Percentiles rank a stretch among this genome's conserved stretches.
Evolutionary conservation across 2,113 vertebrate species (phyloP).

Genomic region (Labeo catla): DNA sequence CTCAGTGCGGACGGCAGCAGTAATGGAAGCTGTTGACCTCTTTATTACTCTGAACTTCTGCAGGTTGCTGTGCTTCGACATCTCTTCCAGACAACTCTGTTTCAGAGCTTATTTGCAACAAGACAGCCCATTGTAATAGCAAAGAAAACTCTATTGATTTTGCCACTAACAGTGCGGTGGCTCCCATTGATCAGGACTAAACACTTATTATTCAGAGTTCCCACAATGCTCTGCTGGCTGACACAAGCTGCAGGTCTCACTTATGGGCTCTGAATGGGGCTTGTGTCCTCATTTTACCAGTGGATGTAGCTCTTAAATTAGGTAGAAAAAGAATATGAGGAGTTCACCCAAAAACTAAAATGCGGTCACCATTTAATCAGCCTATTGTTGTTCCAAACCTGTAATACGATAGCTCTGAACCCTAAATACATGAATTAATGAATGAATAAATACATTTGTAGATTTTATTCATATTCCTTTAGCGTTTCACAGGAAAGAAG

Average conservation of each 20-base stretch:
- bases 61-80: constrained; percentile 63
- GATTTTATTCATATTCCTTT: too few species aligned
- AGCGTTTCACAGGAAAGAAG: neutral
- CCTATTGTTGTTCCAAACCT: too few species aligned
- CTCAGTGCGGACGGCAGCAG: neutral
- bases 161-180: constrained; percentile 74
- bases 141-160: constrained; percentile 85
- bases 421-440: neutral
- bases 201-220: constrained; percentile 79
- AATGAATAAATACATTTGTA: too few species aligned
- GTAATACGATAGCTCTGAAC: neutral
- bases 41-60: constrained; percentile 63
- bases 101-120: constrained; percentile 77
- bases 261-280: constrained; percentile 54
- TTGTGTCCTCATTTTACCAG: neutral
- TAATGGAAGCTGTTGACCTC: constrained; percentile 61
- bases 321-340: constrained; percentile 8
- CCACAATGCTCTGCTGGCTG: constrained; percentile 72
- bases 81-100: constrained; percentile 72
- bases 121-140: constrained; percentile 80
- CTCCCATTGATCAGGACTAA: constrained; percentile 80
- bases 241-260: constrained; percentile 75
- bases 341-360: neutral
- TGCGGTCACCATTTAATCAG: neutral
- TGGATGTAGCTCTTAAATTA: neutral